Conservation (phyloP, 2,888 invertebrate species). For the Perithous albicinctus region DNA sequence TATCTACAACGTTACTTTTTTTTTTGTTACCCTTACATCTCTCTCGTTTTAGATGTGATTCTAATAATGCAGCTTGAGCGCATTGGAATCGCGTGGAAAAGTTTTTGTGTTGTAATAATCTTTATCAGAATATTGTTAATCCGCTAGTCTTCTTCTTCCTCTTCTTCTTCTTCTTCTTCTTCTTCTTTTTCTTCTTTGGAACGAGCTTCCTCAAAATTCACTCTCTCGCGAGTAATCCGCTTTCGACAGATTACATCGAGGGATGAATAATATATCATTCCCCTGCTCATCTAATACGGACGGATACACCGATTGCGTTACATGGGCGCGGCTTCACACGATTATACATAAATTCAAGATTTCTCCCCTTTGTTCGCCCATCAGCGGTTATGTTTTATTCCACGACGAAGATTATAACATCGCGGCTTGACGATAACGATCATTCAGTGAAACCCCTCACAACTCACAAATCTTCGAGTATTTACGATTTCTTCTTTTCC, state of each 20-base stretch:
- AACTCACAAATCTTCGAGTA: neutral
- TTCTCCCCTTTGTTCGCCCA: slow-evolving; percentile 49
- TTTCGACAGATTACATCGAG: slow-evolving; percentile 50
- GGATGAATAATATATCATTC: slow-evolving; percentile 53
- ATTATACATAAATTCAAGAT: slow-evolving; percentile 46
- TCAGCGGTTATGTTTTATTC: slow-evolving; percentile 43
- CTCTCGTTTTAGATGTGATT: neutral
- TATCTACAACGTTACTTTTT: slow-evolving; percentile 61
- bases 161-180: slow-evolving; percentile 34
- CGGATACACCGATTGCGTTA: slow-evolving; percentile 43
- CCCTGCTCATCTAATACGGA: slow-evolving; percentile 37
- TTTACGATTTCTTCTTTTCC: no score
- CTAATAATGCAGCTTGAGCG: neutral
- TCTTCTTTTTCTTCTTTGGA: slow-evolving; percentile 34
- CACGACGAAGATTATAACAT: neutral
- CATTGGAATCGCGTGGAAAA: slow-evolving; percentile 20
- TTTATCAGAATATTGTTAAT: slow-evolving; percentile 12
- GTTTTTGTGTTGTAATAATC: neutral
- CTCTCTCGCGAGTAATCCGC: slow-evolving; percentile 50
- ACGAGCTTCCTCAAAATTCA: slow-evolving; percentile 35
- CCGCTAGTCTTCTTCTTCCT: neutral
- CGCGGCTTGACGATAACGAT: neutral
- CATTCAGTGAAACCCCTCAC: neutral
- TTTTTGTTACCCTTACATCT: slow-evolving; percentile 20
- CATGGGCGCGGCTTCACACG: slow-evolving; percentile 54